Evolutionary conservation across 2,797 vertebrate species (phyloP).

Genomic region (Cygnus olor): DNA sequence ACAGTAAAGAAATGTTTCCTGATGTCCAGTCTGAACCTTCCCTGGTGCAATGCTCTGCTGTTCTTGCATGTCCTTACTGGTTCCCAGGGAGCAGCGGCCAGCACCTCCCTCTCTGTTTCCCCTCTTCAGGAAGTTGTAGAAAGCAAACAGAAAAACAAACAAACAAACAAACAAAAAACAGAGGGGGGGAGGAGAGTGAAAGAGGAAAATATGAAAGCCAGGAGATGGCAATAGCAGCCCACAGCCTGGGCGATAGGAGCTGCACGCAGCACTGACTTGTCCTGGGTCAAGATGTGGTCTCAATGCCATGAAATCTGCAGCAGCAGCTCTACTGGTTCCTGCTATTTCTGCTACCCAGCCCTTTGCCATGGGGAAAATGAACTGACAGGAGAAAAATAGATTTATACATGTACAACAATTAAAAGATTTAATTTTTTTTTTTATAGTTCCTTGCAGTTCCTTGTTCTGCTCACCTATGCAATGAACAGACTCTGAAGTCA

Average conservation of each 20-base stretch:
- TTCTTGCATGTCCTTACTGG: background rate
- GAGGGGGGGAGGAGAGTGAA: no score
- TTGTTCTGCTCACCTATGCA: background rate
- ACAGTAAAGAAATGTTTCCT: background rate
- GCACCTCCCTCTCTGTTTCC: background rate
- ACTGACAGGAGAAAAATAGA: background rate
- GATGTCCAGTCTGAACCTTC: background rate
- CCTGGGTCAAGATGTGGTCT: background rate
- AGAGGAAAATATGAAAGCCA: background rate
- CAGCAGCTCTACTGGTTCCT: background rate
- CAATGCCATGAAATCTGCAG: background rate
- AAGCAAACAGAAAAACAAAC: background rate
- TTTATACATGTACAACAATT: background rate
- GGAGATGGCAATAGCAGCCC: background rate
- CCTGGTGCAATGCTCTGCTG: background rate
- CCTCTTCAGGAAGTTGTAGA: background rate
- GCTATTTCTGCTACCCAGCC: background rate
- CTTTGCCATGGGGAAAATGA: background rate
- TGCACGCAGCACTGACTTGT: background rate
- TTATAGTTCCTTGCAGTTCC: background rate
- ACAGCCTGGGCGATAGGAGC: background rate
- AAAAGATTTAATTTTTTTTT: background rate
- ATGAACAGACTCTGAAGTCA: background rate
- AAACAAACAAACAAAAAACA: no score
- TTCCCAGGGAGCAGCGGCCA: background rate